These are phyloP conservation scores for Gymnarchus niloticus DNA, from an alignment of 2,113 vertebrate genomes.

Conservation along the genomic window DNA sequence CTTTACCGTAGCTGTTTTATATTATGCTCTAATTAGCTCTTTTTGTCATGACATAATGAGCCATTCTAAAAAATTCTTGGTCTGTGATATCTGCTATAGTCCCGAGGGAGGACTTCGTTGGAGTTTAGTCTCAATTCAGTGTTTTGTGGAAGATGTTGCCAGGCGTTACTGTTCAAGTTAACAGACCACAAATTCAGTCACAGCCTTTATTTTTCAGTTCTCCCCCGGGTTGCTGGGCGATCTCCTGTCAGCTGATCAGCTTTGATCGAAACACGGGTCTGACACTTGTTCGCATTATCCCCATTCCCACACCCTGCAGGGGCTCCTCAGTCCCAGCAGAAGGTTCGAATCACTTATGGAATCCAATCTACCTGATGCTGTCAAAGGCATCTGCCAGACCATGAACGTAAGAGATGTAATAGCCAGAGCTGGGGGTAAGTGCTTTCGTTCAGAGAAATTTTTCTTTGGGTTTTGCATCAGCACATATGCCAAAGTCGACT, in stretches of 20 bases:
- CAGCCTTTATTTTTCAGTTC: conserved; percentile 10
- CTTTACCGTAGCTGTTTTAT: background rate
- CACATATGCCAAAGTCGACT: background rate
- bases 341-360: conserved; percentile 32
- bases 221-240: conserved; percentile 14
- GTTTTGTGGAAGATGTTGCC: conserved; percentile 23
- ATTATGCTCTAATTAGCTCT: background rate
- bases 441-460: conserved; percentile 11
- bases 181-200: conserved; percentile 34
- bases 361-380: conserved; percentile 23
- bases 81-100: background rate
- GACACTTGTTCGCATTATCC: conserved; percentile 40
- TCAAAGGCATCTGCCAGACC: conserved; percentile 16
- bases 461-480: conserved; percentile 1
- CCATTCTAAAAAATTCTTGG: background rate
- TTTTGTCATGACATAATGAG: background rate
- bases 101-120: background rate
- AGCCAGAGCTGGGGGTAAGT: conserved; percentile 29
- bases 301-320: conserved; percentile 27
- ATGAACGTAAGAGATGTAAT: background rate
- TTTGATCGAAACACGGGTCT: conserved; percentile 48
- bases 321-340: background rate
- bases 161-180: conserved; percentile 21
- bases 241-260: conserved; percentile 34
- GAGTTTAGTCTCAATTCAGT: background rate